These are phyloP conservation scores for Symphodus melops DNA, from an alignment of 2,113 vertebrate species.

Conservation along the genomic window DNA sequence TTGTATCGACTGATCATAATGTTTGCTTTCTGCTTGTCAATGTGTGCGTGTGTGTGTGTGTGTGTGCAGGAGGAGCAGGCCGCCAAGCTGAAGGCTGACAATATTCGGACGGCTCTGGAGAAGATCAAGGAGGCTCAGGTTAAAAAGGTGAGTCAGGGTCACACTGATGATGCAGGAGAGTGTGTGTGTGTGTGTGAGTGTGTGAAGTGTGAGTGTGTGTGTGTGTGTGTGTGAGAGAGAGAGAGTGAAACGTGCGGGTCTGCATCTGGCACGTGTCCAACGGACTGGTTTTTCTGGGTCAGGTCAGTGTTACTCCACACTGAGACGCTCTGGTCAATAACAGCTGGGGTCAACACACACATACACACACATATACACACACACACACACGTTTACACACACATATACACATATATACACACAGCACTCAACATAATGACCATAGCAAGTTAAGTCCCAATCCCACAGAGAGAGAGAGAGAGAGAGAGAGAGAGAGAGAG, in stretches of 20 bases:
- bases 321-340: constrained; percentile 60
- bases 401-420: constrained; percentile 24
- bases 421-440: constrained; percentile 73
- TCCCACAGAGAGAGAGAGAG: constrained; percentile 27
- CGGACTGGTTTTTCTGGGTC: constrained; percentile 65
- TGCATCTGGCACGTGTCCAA: constrained; percentile 32
- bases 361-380: constrained; percentile 23
- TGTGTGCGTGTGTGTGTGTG: constrained; percentile 17
- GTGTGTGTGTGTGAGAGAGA: no score
- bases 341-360: constrained; percentile 64
- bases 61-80: constrained; percentile 75
- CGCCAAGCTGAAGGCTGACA: constrained; percentile 89
- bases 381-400: constrained; percentile 16
- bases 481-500: neutral
- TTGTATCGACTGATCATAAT: neutral
- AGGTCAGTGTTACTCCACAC: constrained; percentile 64
- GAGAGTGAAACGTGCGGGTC: neutral
- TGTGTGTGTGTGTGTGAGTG: no score
- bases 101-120: constrained; percentile 93
- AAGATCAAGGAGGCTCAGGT: constrained; percentile 98
- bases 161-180: no score
- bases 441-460: constrained; percentile 55
- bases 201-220: no score
- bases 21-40: neutral
- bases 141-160: constrained; percentile 87